Evolutionary conservation across 1,140 invertebrate species (phyloP).

Genomic region (Dendroctonus ponderosae): DNA sequence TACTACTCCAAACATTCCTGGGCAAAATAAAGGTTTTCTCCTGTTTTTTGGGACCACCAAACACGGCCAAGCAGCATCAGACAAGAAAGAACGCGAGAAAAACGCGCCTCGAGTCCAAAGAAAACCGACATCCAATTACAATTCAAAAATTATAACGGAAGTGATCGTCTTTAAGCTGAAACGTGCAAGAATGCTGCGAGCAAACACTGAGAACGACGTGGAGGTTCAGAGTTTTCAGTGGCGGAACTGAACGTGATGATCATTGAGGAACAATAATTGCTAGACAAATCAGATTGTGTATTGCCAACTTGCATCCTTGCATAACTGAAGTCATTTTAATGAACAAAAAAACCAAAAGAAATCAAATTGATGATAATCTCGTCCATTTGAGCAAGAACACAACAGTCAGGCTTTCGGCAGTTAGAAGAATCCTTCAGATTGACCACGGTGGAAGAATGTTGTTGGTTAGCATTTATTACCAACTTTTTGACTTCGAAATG

Average conservation of each 20-base stretch:
- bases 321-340: too few species aligned
- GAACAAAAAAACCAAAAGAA: too few species aligned
- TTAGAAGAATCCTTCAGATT: too few species aligned
- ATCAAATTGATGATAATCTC: too few species aligned
- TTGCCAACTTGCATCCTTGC: too few species aligned
- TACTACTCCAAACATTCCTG: background rate
- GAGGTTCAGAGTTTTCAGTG: slow-evolving; percentile 13
- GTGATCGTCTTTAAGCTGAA: slow-evolving; percentile 37
- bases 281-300: too few species aligned
- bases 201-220: slow-evolving; percentile 31
- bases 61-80: slow-evolving; percentile 15
- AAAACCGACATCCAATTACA: slow-evolving; percentile 40
- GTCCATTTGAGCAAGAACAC: too few species aligned
- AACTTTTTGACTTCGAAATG: too few species aligned
- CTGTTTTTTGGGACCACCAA: slow-evolving; percentile 26
- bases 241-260: background rate
- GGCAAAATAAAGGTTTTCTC: slow-evolving; percentile 9
- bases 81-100: slow-evolving; percentile 30
- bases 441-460: too few species aligned
- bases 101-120: slow-evolving; percentile 24
- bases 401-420: too few species aligned
- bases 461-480: too few species aligned
- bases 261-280: too few species aligned
- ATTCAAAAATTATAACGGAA: slow-evolving; percentile 42
- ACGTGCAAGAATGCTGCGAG: slow-evolving; percentile 33